Percentiles rank a stretch among this genome's conserved stretches.
Evolutionary conservation across 1,140 invertebrate species (phyloP).

Genomic region (Drosophila kepulauana): DNA sequence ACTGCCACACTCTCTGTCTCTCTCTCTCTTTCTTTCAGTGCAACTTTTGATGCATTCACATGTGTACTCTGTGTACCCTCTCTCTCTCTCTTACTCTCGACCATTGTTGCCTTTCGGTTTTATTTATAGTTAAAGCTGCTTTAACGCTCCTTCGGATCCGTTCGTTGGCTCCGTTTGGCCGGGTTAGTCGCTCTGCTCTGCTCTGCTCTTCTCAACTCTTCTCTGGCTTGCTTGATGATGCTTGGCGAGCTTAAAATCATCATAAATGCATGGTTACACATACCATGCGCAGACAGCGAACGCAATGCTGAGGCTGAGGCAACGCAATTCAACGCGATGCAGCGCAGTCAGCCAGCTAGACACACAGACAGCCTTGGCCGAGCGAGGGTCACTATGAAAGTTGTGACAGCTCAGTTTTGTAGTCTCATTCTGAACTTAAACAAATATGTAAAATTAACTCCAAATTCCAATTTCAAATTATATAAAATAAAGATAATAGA

Average conservation of each 20-base stretch:
- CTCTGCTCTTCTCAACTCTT: too few species aligned
- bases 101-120: constrained; percentile 74
- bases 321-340: background rate
- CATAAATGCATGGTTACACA: constrained; percentile 79
- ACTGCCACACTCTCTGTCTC: constrained; percentile 7
- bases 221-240: constrained; percentile 60
- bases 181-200: constrained; percentile 9
- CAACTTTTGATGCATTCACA: constrained; percentile 58
- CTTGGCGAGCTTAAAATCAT: constrained; percentile 71
- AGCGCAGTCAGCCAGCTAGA: constrained; percentile 17
- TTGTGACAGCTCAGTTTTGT: background rate
- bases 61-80: constrained; percentile 24
- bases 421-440: too few species aligned
- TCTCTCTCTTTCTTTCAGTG: constrained; percentile 25
- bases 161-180: constrained; percentile 40
- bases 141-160: constrained; percentile 62
- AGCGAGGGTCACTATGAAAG: constrained; percentile 11
- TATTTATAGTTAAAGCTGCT: constrained; percentile 79
- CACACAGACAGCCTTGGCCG: constrained; percentile 25
- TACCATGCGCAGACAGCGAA: constrained; percentile 15
- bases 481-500: too few species aligned
- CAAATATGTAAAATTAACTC: too few species aligned
- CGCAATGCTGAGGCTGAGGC: too few species aligned
- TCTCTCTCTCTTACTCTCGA: constrained; percentile 4
- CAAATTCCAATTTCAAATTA: too few species aligned